Evolutionary conservation across 2,888 invertebrate genomes (phyloP).

Genomic region (Dendrolimus pini): DNA sequence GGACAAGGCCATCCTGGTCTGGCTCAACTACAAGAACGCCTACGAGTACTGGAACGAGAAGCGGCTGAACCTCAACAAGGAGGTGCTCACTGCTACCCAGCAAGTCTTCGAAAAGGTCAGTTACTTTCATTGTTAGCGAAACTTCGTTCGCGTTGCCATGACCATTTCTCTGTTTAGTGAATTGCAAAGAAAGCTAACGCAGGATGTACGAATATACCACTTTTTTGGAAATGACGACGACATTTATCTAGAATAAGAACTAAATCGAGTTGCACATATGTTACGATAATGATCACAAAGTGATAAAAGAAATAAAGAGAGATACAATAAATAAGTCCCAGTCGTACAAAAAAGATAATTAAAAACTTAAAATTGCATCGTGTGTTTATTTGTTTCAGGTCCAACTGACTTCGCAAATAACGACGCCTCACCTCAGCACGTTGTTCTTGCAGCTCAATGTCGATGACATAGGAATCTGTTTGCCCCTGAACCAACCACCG

Average conservation of each 20-base stretch:
- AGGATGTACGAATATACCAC: no score
- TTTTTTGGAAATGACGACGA: no score
- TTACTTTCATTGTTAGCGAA: background rate
- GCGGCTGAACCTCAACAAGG: slow-evolving; percentile 91
- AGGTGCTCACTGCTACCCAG: slow-evolving; percentile 86
- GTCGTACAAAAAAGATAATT: no score
- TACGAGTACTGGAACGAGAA: slow-evolving; percentile 99
- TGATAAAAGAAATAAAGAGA: no score
- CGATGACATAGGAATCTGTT: slow-evolving; percentile 97
- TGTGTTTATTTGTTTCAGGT: slow-evolving; percentile 50
- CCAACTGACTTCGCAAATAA: slow-evolving; percentile 85
- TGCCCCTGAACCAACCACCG: slow-evolving; percentile 91
- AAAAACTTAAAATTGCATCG: no score
- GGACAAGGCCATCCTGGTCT: slow-evolving; percentile 98
- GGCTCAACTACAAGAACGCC: slow-evolving; percentile 99
- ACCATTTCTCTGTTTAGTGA: no score
- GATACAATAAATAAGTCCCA: no score
- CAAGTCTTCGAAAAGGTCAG: slow-evolving; percentile 75
- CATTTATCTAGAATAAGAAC: no score
- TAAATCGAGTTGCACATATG: no score
- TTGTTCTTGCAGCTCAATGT: slow-evolving; percentile 95
- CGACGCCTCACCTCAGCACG: slow-evolving; percentile 90
- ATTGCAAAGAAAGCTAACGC: no score
- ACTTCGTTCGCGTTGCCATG: no score
- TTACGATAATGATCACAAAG: no score